phyloP scores from a whole-genome alignment of 2,888 invertebrate genomes.

The Nasonia oneida region DNA sequence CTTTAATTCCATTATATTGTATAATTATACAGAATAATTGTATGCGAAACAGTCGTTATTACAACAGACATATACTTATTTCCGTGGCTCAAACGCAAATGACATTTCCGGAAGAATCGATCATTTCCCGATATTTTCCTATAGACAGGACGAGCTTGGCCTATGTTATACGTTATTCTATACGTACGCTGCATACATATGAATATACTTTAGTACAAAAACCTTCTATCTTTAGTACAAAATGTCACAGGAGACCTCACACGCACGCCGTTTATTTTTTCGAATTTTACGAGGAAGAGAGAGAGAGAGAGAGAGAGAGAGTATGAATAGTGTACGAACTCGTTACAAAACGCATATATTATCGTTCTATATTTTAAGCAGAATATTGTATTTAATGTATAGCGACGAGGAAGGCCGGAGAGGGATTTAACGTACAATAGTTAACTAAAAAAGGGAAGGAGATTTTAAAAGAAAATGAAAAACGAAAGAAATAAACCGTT shows the following conservation, averaged over 20 bases:
- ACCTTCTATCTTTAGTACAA: slow-evolving; percentile 44
- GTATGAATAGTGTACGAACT: slow-evolving; percentile 3
- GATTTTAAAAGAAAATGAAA: background rate
- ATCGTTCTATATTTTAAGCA: slow-evolving; percentile 8
- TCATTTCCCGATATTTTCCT: slow-evolving; percentile 7
- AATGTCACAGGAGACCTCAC: slow-evolving; percentile 31
- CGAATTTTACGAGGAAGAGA: background rate
- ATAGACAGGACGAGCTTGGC: slow-evolving; percentile 47
- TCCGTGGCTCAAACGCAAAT: background rate
- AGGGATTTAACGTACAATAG: slow-evolving; percentile 39
- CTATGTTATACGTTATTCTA: slow-evolving; percentile 32
- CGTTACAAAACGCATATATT: slow-evolving; percentile 14
- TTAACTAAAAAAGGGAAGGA: slow-evolving; percentile 14
- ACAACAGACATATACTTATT: background rate
- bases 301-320: background rate
- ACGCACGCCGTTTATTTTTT: slow-evolving; percentile 19
- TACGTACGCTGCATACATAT: background rate
- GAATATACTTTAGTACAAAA: slow-evolving; percentile 37
- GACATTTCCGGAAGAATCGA: background rate
- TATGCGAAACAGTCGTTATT: background rate
- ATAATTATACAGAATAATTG: no score
- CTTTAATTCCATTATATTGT: slow-evolving; percentile 8
- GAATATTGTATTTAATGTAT: slow-evolving; percentile 16
- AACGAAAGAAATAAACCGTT: background rate
- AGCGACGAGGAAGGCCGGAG: background rate